A percentile compares a stretch with the other conserved stretches of the same genome.
phyloP scores from a whole-genome alignment of 2,888 invertebrate genomes.

The Mamestra brassicae region DNA sequence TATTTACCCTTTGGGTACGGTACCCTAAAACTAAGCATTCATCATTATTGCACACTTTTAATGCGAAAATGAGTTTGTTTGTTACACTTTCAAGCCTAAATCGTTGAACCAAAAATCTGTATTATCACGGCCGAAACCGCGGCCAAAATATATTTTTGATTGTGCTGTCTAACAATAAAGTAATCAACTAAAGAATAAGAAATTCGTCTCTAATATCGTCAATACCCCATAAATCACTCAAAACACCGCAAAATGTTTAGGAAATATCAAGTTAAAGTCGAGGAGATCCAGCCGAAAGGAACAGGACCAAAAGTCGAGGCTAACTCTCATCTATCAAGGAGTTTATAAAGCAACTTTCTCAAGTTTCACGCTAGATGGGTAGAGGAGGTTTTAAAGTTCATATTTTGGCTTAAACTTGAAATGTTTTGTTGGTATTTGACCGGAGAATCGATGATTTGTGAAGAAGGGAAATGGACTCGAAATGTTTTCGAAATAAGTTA shows the following conservation, averaged over 20 bases:
- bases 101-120: too few relatives aligned
- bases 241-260: conserved; percentile 30
- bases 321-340: conserved; percentile 69
- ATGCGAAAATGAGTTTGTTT: too few relatives aligned
- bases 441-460: neutral
- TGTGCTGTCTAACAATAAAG: neutral
- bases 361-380: conserved; percentile 33
- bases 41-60: too few relatives aligned
- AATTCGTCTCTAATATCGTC: neutral
- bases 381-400: conserved; percentile 56
- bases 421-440: conserved; percentile 19
- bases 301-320: conserved; percentile 53
- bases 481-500: too few relatives aligned
- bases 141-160: neutral
- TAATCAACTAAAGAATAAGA: neutral
- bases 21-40: too few relatives aligned
- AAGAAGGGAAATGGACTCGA: neutral
- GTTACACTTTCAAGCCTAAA: too few relatives aligned
- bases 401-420: conserved; percentile 48
- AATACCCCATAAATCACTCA: conserved; percentile 20
- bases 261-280: conserved; percentile 44
- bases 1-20: too few relatives aligned
- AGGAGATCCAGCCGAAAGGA: conserved; percentile 28
- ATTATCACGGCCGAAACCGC: too few relatives aligned
- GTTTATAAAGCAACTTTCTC: conserved; percentile 61